A percentile compares a stretch with the other conserved stretches of the same genome.
These are phyloP conservation scores for Paracanthobrama guichenoti DNA, from an alignment of 2,113 vertebrate species.

Conservation along the genomic window DNA sequence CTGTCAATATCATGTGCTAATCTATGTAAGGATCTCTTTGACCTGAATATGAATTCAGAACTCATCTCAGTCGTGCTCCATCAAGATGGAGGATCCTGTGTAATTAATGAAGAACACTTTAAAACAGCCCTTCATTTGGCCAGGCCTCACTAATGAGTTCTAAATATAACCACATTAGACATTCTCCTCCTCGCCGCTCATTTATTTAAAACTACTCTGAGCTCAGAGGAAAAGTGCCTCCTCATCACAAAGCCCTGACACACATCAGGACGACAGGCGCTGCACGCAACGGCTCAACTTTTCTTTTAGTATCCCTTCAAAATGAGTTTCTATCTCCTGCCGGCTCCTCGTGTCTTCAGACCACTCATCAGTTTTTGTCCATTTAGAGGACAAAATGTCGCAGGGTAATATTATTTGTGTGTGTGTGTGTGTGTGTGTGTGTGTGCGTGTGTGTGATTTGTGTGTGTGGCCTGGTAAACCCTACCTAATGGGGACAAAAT, in stretches of 20 bases:
- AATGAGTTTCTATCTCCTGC: background rate
- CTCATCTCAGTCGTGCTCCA: background rate
- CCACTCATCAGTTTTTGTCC: background rate
- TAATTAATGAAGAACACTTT: slow-evolving; percentile 58
- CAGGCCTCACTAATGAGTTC: slow-evolving; percentile 55
- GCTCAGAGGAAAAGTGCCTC: slow-evolving; percentile 61
- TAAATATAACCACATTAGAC: slow-evolving; percentile 58
- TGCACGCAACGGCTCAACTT: background rate
- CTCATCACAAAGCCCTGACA: slow-evolving; percentile 62
- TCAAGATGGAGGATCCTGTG: slow-evolving; percentile 40
- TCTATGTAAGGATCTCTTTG: background rate
- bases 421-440: too few species aligned
- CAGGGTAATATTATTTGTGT: background rate
- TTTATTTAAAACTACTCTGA: slow-evolving; percentile 59
- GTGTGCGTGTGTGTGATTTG: too few species aligned
- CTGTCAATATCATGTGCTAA: background rate
- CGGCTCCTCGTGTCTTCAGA: background rate
- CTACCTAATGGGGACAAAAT: too few species aligned
- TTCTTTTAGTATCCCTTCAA: slow-evolving; percentile 34
- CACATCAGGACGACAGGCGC: slow-evolving; percentile 66
- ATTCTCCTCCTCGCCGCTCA: slow-evolving; percentile 45
- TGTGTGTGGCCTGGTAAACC: too few species aligned
- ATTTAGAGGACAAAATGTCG: background rate
- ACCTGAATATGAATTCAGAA: background rate
- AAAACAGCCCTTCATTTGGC: slow-evolving; percentile 50